Evolutionary conservation across 2,888 invertebrate genomes (phyloP), one percentile per base, ranked within the genome.

Genomic region (Dexiosoma caninum): DNA sequence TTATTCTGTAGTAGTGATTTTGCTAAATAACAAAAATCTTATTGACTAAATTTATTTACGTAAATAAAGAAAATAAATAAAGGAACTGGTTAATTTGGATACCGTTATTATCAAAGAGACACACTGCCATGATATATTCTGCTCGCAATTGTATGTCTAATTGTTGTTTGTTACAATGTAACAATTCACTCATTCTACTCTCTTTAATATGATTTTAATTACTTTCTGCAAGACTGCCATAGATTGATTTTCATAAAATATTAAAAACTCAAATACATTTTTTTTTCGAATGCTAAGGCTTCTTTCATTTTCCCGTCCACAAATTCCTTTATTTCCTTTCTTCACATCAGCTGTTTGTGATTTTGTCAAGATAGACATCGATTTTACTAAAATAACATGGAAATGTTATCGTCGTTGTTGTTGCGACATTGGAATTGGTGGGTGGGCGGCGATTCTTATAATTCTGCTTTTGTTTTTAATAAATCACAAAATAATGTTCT

Each of bases 381-480:
- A 69, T 76, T 67, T 76, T 55, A 42, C 60, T 67, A 35, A 67
- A 76, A 76, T 27, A 53, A 44, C 60, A 69, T 53, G 35, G 67
- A 37, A 69, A 27, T 62, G 62, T 10, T 67, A 49, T 59, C 30
- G 66, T 32, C 14, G 32, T 44, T 44, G n/a, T 55, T 35, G 23
- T 14, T 37, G 2, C 16, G 30, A 9, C 27, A 27, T 12, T 51
- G 12, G 4, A 2, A n/a, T 5, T 51, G 37, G 27, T 30, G 55
- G 60, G n/a, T n/a, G n/a, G n/a, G n/a, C n/a, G n/a, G n/a, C n/a
- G n/a, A n/a, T n/a, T n/a, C n/a, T n/a, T n/a, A n/a, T n/a, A n/a
- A n/a, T n/a, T n/a, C n/a, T n/a, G 5, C 30, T 30, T 49, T 21
- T 40, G 51, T 71, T 14, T 60, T 64, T 64, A 62, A 23, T 57